phyloP scores from a whole-genome alignment of 2,113 vertebrate genomes.

The Pangasianodon gigas region DNA sequence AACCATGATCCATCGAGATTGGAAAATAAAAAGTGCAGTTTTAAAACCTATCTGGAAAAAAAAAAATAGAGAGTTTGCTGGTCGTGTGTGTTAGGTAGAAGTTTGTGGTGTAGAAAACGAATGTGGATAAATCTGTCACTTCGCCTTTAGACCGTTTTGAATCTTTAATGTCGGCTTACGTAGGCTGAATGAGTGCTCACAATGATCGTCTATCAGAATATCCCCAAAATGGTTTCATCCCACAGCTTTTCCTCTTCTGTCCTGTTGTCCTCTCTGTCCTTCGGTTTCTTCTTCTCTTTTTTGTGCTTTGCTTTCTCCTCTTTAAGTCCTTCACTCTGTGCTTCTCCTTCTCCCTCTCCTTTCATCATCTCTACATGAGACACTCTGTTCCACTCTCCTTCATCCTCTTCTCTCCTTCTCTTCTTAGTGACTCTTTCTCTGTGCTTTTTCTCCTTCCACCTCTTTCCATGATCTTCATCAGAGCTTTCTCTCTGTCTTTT shows the following conservation, averaged over 20 bases:
- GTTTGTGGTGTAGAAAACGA: background rate
- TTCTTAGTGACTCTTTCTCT: slow-evolving; percentile 33
- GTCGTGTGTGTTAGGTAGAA: background rate
- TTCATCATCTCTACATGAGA: background rate
- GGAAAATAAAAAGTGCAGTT: background rate
- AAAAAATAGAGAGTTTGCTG: background rate
- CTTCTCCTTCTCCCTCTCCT: slow-evolving; percentile 50
- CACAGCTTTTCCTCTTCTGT: slow-evolving; percentile 87
- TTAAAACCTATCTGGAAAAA: background rate
- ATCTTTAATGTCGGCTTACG: background rate
- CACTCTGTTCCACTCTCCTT: slow-evolving; percentile 56
- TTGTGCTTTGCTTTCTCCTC: slow-evolving; percentile 67
- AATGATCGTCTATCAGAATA: slow-evolving; percentile 60
- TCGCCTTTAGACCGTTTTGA: background rate
- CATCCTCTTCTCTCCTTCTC: slow-evolving; percentile 28
- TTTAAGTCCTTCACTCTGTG: slow-evolving; percentile 49
- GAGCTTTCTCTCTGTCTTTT: slow-evolving; percentile 42
- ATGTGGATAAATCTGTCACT: background rate
- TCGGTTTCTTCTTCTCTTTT: slow-evolving; percentile 75
- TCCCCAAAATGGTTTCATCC: slow-evolving; percentile 83
- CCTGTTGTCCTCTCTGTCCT: slow-evolving; percentile 65
- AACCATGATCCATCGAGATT: background rate
- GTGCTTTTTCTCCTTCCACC: slow-evolving; percentile 50
- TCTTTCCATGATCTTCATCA: slow-evolving; percentile 41
- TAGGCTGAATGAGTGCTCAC: background rate